Evolutionary conservation across 35 echinoderm and acorn worm genomes (phyloP), one percentile per base, ranked within the genome.

Genomic region (Diadema setosum): DNA sequence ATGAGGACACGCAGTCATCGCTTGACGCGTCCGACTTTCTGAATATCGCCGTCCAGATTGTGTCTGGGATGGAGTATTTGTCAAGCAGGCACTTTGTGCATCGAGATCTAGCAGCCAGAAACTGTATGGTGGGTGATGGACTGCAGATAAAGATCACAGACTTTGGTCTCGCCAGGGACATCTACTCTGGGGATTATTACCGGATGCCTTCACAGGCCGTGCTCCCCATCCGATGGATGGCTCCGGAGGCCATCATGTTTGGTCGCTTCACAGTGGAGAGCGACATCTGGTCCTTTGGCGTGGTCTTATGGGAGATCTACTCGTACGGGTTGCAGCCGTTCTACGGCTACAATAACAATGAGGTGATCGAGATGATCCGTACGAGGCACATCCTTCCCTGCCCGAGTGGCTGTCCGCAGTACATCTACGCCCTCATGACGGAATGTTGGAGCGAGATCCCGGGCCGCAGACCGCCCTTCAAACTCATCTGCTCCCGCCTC

Each of bases 21-120:
- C 26, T 99, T 35, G 96, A 99, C 46, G 87, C 93, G 27, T 84
- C 96, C 7, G 96, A 99, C 46, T 99, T 99, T 69, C 65, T 95
- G 42, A 84, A 42, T 4, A 99, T 99, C 16, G 89, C 87, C 40
- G 92, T 94, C 57, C 92, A 99, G 39, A 90, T 99, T 49, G 89
- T 91, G n/a, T 91, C 92, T n/a, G 96, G 96, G 25, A 99, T 99
- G 96, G 96, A 94, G 70, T 99, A 99, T 45, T 58, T 99, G n/a
- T 94, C 96, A 12, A 94, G 84, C 46, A 74, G 93, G 44, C 86
- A 92, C 58, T 99, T 99, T 76, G 96, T 99, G 12, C 96, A 99
- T 44, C 56, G 96, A 29, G 96, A 99, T 57, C 83, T 99, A n/a
- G 96, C 96, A 23, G 93, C 96, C 5, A 80, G 96, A 9, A 99